These are phyloP conservation scores for Luffia ferchaultella DNA, from an alignment of 2,888 invertebrate genomes.

Conservation along the genomic window DNA sequence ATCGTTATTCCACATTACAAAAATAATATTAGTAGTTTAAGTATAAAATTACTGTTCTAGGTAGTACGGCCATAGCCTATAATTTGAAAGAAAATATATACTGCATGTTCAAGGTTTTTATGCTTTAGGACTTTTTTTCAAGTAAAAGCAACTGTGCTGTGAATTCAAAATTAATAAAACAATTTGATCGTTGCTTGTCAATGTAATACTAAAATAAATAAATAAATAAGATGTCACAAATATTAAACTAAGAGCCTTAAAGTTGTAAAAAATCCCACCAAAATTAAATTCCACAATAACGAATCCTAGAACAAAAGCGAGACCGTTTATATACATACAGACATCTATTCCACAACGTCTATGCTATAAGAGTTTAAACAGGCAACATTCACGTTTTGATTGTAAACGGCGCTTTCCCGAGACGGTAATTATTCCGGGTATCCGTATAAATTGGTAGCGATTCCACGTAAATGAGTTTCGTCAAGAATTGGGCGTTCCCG, in stretches of 20 bases:
- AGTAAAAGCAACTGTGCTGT: no score
- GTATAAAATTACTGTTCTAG: no score
- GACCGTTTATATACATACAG: no score
- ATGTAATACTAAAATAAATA: neutral
- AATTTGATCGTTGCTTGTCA: neutral
- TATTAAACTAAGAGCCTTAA: neutral
- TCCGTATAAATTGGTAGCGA: conserved; percentile 45
- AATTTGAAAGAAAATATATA: no score
- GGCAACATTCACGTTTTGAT: neutral
- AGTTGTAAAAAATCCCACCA: neutral
- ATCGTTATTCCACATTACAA: no score
- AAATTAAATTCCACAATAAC: neutral
- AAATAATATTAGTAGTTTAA: no score
- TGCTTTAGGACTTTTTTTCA: no score
- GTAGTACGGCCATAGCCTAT: no score
- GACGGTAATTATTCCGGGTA: conserved; percentile 35
- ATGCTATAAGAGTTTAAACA: neutral
- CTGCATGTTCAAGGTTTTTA: no score
- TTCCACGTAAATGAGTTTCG: conserved; percentile 44
- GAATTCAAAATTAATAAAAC: no score
- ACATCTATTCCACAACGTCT: neutral
- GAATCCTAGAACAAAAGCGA: neutral
- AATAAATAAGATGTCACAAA: neutral
- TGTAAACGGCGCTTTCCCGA: conserved; percentile 18
- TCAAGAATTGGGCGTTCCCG: conserved; percentile 21